phyloP scores from a whole-genome alignment of 2,888 invertebrate genomes.

The Mystacides longicornis region DNA sequence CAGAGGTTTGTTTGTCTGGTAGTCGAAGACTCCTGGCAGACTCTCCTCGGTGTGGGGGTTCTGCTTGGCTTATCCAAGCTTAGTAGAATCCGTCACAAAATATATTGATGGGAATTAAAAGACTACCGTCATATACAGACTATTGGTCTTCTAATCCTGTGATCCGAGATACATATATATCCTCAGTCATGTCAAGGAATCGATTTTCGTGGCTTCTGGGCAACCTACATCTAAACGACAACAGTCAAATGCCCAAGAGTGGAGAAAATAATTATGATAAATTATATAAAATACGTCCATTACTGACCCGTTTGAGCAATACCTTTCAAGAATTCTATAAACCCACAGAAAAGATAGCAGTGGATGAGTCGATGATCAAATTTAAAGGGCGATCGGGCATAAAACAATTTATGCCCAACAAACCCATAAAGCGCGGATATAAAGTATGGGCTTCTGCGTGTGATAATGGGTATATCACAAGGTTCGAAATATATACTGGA shows the following conservation, averaged over 20 bases:
- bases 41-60: too few species aligned
- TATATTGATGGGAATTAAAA: slow-evolving; percentile 6
- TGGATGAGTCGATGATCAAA: slow-evolving; percentile 28
- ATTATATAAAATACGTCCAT: slow-evolving; percentile 7
- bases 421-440: slow-evolving; percentile 31
- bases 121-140: slow-evolving; percentile 6
- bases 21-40: too few species aligned
- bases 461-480: slow-evolving; percentile 3
- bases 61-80: too few species aligned
- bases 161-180: slow-evolving; percentile 5
- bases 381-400: slow-evolving; percentile 26
- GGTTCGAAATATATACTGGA: slow-evolving; percentile 6
- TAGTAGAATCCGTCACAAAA: too few species aligned
- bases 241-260: slow-evolving; percentile 1
- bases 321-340: slow-evolving; percentile 2
- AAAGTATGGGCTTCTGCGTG: slow-evolving; percentile 20
- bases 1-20: too few species aligned
- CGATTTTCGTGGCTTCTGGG: slow-evolving; percentile 6
- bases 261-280: slow-evolving; percentile 3
- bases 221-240: slow-evolving; percentile 5
- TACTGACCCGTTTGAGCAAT: neutral
- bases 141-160: slow-evolving; percentile 2
- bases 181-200: slow-evolving; percentile 4
- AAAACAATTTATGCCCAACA: slow-evolving; percentile 31
- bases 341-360: slow-evolving; percentile 7